Base-by-base conservation (phyloP, 2,113 vertebrate species). In the Lamprologus speciosus region DNA sequence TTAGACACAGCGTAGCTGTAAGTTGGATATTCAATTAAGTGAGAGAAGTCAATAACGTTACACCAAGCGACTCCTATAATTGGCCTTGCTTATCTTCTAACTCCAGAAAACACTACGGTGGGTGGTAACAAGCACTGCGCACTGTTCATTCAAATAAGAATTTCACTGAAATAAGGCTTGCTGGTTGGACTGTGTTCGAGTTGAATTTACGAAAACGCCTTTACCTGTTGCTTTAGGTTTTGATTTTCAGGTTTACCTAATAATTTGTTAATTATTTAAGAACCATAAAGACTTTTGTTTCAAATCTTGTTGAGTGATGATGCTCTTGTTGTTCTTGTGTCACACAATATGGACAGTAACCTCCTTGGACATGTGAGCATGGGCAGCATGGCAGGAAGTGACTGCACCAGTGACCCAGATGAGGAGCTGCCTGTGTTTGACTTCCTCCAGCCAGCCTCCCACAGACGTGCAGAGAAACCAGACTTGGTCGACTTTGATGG, bases 381-480 rank as follows among this genome's bases (percentile, higher is more conserved):
- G 96, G 89, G 53, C 57, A 96, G 90, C 57, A 68, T 45, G 42
- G 42, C 42, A 45, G 42, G 14, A 85, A 92, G 91, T 2, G 94
- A 96, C 84, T 91, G 94, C 84, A 96, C 55, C 83, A 96, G 96
- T 8, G 97, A 97, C 1, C 91, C 88, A 1, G 97, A 94, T 0
- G 93, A 97, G 54, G 94, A 94, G 12, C 80, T 97, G 13, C 97
- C 98, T 11, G 85, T 92, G 9, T 97, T 97, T 5, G 40, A 94
- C 60, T 97, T 98, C 73, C 90, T 96, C 45, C 95, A 91, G 88
- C 87, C 91, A 7, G 54, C 50, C 58, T 53, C 83, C 17, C 80
- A 40, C 26, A 60, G 14, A 21, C 37, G 3, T 35, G 2, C 78
- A 21, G 17, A 87, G 35, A 14, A 9, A 11, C 51, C 81, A 4